These are phyloP conservation scores for Loxodonta africana DNA, from an alignment of 2,113 vertebrate species.

Conservation along the genomic window DNA sequence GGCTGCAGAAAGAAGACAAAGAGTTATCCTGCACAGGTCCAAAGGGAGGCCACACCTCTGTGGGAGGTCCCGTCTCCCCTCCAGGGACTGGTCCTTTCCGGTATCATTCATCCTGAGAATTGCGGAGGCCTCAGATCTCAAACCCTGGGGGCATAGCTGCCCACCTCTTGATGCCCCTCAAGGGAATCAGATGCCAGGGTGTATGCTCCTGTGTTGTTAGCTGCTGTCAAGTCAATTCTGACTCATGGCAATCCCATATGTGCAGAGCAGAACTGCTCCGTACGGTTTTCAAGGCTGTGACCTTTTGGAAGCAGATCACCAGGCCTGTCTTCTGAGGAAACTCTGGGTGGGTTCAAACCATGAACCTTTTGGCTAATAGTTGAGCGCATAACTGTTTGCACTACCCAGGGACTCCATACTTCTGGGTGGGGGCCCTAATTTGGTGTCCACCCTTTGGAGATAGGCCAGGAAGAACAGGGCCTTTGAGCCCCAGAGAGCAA, in stretches of 20 bases:
- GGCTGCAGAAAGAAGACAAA: conserved; percentile 2
- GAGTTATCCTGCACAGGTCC: not conserved
- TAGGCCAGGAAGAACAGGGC: not conserved
- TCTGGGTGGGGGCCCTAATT: not conserved
- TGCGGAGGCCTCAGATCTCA: conserved; percentile 34
- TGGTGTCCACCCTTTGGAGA: not conserved
- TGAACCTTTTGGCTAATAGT: not conserved
- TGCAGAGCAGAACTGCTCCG: not conserved
- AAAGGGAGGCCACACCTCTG: not conserved
- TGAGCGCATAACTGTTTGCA: not conserved
- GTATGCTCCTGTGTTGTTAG: not conserved
- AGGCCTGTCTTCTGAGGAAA: not conserved
- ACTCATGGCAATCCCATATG: not conserved
- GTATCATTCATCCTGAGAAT: conserved; percentile 39
- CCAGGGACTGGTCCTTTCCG: not conserved
- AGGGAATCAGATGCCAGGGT: not conserved
- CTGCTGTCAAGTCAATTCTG: not conserved
- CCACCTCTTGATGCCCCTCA: not conserved
- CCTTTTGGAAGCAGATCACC: not conserved
- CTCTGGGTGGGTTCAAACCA: not conserved
- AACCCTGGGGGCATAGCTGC: not conserved
- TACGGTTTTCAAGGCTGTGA: not conserved
- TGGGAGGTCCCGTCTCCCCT: not conserved
- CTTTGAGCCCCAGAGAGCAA: not conserved
- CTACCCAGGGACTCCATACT: not conserved